Base-by-base conservation (phyloP, 2,888 invertebrate genomes). In the Abrostola tripartita region DNA sequence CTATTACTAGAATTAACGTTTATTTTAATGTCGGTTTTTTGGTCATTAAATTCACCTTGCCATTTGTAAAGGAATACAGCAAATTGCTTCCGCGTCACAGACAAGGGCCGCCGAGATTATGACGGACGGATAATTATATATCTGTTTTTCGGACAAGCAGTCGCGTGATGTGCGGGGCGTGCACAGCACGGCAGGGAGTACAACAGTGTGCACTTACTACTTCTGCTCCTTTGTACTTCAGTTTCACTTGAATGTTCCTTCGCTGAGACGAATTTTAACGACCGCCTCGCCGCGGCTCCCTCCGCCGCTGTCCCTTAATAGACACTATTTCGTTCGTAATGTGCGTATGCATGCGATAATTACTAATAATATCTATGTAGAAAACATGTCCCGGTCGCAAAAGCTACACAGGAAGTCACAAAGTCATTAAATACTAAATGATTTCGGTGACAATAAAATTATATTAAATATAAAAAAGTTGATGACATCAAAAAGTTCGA, bases 61-160 rank as follows among this genome's bases (percentile, higher is more conserved):
- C 35, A 64, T 71, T 76, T 64, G 62, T 64, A 50, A 63, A 71
- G 68, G 65, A 68, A 64, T 61, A 67, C 58, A 54, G 51, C 24
- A 64, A 75, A 68, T 70, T 52, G 65, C 65, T 83, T 84, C 84
- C 84, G 83, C 67, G 73, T 79, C 65, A 24, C 36, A 44, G 52
- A 67, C 77, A 79, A 81, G 83, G 81, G 80, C 79, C 66, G 37
- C 9, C 44, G 52, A 71, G 49, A 69, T 77, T 71, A 68, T 71
- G 68, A 79, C 65, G 71, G 74, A 59, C 69, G 58, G 35, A n/a
- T 71, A 58, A 49, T 53, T 37, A 42, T 14, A 53, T 44, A 65
- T 40, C 50, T 61, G 37, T 59, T n/a, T 59, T 38, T 24, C 35
- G 24, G 37, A 44, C 7, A 35, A 37, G n/a, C 37, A 11, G n/a